Conservation (phyloP, 2,113 vertebrate genomes). For the Hippolais icterina region DNA sequence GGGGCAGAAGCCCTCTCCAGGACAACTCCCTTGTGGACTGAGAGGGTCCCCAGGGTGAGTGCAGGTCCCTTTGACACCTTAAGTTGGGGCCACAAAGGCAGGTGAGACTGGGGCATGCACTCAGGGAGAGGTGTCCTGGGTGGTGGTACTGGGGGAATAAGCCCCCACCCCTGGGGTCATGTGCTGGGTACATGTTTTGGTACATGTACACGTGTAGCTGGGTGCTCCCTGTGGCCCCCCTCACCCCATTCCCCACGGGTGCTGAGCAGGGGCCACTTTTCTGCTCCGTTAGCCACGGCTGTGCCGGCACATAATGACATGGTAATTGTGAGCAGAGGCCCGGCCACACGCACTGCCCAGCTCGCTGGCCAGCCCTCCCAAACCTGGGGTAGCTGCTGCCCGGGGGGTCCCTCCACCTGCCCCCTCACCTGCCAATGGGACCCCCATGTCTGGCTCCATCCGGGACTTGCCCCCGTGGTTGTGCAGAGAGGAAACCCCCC, state of each 20-base stretch:
- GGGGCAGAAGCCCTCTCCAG: background rate
- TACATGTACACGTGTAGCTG: background rate
- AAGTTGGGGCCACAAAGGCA: too few relatives aligned
- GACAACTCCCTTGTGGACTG: background rate
- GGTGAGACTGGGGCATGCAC: rapidly evolving
- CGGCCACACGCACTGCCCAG: constrained; percentile 12
- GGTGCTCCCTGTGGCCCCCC: background rate
- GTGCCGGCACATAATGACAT: constrained; percentile 60
- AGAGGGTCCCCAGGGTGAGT: background rate
- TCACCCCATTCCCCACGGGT: background rate
- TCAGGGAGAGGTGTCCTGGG: background rate
- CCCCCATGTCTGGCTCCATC: rapidly evolving
- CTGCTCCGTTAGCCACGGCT: constrained; percentile 36
- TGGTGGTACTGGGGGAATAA: rapidly evolving
- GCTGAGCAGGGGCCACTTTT: constrained; percentile 1
- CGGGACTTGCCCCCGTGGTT: rapidly evolving
- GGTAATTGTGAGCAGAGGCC: background rate
- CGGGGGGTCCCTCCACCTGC: background rate
- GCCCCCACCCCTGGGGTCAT: rapidly evolving
- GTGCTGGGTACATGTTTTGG: background rate
- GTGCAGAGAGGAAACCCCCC: rapidly evolving
- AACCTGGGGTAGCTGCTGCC: background rate
- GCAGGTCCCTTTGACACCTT: background rate
- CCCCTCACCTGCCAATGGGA: background rate
- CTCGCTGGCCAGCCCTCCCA: background rate